phyloP scores from a whole-genome alignment of 2,797 vertebrate genomes.

The Sebastolobus altivelis region DNA sequence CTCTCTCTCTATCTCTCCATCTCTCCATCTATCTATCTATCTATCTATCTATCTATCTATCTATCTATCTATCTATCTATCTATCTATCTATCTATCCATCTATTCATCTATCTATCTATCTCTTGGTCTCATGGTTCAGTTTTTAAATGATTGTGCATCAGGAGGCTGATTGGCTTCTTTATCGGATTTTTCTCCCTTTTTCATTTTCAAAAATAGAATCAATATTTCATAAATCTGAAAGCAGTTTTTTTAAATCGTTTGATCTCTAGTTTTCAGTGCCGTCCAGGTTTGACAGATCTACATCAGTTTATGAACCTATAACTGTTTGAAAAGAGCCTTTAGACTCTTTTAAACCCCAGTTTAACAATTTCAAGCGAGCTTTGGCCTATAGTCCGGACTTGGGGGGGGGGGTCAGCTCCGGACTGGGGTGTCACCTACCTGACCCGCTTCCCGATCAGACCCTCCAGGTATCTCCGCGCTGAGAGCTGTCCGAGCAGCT shows the following conservation, averaged over 20 bases:
- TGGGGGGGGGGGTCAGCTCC: too few relatives aligned
- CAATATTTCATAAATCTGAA: not conserved
- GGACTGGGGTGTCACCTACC: slow-evolving; percentile 77
- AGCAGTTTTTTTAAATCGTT: not conserved
- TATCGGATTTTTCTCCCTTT: not conserved
- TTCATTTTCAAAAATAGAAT: not conserved
- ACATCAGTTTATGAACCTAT: not conserved
- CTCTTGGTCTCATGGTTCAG: not conserved
- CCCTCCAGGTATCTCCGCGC: slow-evolving; percentile 95
- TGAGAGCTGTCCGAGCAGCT: slow-evolving; percentile 94
- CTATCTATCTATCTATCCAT: not conserved
- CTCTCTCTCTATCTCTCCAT: too few relatives aligned
- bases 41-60: not conserved
- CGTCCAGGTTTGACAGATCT: not conserved
- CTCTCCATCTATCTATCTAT: not conserved
- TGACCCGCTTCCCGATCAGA: slow-evolving; percentile 93
- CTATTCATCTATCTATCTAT: not conserved
- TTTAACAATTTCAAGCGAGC: too few relatives aligned
- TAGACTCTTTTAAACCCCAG: too few relatives aligned
- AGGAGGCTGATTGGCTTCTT: not conserved
- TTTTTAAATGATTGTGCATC: not conserved
- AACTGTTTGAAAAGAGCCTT: too few relatives aligned
- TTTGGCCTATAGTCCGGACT: too few relatives aligned
- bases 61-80: not conserved
- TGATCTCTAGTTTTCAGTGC: not conserved